phyloP scores from a whole-genome alignment of 1,140 invertebrate species.

The Holotrichia oblita region DNA sequence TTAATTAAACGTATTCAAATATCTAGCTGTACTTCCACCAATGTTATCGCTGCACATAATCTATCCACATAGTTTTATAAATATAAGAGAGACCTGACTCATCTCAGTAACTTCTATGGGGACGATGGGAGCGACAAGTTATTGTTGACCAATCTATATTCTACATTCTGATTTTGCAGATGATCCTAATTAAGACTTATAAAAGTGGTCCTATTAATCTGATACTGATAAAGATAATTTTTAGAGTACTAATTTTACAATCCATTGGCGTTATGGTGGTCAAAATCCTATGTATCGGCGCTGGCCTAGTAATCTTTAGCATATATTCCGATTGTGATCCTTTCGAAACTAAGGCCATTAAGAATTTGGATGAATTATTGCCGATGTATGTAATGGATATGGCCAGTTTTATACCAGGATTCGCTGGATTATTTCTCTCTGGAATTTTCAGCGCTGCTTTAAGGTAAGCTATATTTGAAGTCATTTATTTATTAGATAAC shows the following conservation, averaged over 20 bases:
- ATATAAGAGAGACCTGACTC: no score
- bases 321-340: constrained; percentile 77
- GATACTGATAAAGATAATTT: constrained; percentile 41
- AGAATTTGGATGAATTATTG: constrained; percentile 61
- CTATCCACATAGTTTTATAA: no score
- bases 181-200: no score
- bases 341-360: constrained; percentile 64
- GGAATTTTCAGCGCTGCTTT: constrained; percentile 69
- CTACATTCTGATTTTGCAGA: no score
- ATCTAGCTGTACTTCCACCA: no score
- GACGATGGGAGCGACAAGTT: no score
- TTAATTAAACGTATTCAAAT: no score
- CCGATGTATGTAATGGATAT: constrained; percentile 66
- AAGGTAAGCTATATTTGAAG: constrained; percentile 37
- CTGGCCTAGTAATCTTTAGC: constrained; percentile 76
- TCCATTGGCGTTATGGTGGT: neutral
- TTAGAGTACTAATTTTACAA: constrained; percentile 52
- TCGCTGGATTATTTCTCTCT: constrained; percentile 70
- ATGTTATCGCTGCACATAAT: no score
- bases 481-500: neutral
- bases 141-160: no score
- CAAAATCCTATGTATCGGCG: constrained; percentile 59
- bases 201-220: neutral
- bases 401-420: constrained; percentile 61
- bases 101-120: no score